Evolutionary conservation across 2,113 vertebrate genomes (phyloP), one percentile per base, ranked within the genome.

Genomic region (Heliornis fulica): DNA sequence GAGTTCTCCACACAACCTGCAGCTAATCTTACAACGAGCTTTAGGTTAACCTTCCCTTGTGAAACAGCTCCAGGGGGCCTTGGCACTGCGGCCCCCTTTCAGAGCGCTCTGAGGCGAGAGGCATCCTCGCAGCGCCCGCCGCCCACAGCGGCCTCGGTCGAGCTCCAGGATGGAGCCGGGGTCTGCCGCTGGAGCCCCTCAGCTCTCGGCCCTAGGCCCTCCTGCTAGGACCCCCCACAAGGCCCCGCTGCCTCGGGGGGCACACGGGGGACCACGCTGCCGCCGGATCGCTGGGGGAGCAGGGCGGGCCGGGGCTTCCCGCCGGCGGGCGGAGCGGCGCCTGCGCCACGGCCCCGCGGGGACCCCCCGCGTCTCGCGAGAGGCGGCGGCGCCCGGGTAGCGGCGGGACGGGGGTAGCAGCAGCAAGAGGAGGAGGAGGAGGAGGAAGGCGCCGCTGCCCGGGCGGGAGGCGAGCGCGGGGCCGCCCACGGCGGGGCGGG

Each of bases 301-400:
- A 29, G 12, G 20, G 46, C 23, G 22, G 31, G 29, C 25, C 26
- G 21, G 48, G 34, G 26, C 40, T 45, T 59, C 64, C 61, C 34
- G 38, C 56, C 20, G 59, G 34, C 50, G 41, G 77, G 56, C 48
- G 34, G 64, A 65, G 60, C 80, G 28, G 90, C 78, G 83, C 90
- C 79, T 90, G 92, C 95, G 65, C 86, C 46, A 29, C 76, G 43
- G 64, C 45, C 54, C 50, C 25, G n/a, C 50, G 32, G 71, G 50
- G 76, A 36, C 38, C 72, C 72, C 61, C 59, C 90, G 53, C 80
- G 68, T 96, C 95, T 94, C 94, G 95, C 94, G 94, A 92, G 94
- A 92, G 85, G 89, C 90, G 69, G 69, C 28, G 65, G 82, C 21
- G 48, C 31, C 65, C 64, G 32, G 51, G 41, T 38, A 31, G 74